phyloP scores from a whole-genome alignment of 1,140 invertebrate genomes.

The Cyrtorhinus lividipennis region DNA sequence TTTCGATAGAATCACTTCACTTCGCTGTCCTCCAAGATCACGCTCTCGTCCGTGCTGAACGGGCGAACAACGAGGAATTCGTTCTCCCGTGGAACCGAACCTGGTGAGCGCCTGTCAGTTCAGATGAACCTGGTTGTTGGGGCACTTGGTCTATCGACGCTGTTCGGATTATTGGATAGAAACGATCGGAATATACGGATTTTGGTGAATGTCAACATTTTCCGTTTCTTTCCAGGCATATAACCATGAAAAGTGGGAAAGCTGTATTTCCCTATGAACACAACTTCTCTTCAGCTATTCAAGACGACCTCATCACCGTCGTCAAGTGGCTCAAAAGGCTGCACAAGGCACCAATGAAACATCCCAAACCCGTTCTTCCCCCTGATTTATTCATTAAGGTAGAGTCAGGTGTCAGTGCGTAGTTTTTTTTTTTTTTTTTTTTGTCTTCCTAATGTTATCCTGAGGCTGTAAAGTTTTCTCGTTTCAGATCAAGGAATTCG shows the following conservation, averaged over 20 bases:
- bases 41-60: slow-evolving; percentile 48
- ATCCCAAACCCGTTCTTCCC: slow-evolving; percentile 41
- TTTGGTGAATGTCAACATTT: too few species aligned
- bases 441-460: too few species aligned
- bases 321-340: slow-evolving; percentile 85
- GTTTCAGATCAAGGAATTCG: slow-evolving; percentile 57
- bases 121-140: too few species aligned
- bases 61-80: slow-evolving; percentile 56
- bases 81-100: slow-evolving; percentile 52
- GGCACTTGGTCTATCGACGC: too few species aligned
- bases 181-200: too few species aligned
- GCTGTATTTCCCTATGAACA: slow-evolving; percentile 84
- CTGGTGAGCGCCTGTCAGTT: too few species aligned
- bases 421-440: too few species aligned
- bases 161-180: too few species aligned
- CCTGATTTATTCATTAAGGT: slow-evolving; percentile 80
- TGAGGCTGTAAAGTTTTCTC: background rate
- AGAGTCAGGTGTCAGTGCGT: too few species aligned
- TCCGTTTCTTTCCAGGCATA: slow-evolving; percentile 28
- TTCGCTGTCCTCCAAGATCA: slow-evolving; percentile 32
- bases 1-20: slow-evolving; percentile 52
- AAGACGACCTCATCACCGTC: slow-evolving; percentile 77
- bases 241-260: slow-evolving; percentile 53
- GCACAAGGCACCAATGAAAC: slow-evolving; percentile 50
- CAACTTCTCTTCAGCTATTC: slow-evolving; percentile 81